Evolutionary conservation across 2,113 vertebrate species (phyloP).

Genomic region (Mystacornis crossleyi): DNA sequence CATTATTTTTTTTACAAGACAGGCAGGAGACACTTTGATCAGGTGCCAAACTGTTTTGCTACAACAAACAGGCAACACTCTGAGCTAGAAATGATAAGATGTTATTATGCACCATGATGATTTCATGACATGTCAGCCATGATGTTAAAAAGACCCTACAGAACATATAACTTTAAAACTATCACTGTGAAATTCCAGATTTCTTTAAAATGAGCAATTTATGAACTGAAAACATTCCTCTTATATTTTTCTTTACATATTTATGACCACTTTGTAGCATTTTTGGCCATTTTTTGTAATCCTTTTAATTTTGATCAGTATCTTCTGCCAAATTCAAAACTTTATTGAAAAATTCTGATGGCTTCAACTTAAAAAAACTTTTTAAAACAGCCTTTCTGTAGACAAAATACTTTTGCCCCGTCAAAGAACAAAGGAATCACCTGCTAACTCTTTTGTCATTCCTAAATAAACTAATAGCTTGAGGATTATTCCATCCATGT

Average conservation of each 20-base stretch:
- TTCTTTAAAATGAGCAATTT: neutral
- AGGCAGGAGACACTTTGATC: constrained; percentile 62
- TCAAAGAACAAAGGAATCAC: neutral
- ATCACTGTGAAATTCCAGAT: neutral
- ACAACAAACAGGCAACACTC: constrained; percentile 56
- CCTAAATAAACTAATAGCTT: constrained; percentile 14
- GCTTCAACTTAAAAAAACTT: neutral
- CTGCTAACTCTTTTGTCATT: neutral
- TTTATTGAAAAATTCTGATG: neutral
- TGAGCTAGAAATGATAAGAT: constrained; percentile 49
- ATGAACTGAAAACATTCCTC: neutral
- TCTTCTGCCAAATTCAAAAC: neutral
- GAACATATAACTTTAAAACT: neutral
- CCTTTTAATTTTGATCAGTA: neutral
- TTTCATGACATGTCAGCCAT: constrained; percentile 12
- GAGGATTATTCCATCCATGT: neutral
- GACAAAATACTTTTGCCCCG: neutral
- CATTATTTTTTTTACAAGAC: constrained; percentile 51
- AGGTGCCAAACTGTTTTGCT: constrained; percentile 43
- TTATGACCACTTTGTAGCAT: neutral
- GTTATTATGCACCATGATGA: neutral
- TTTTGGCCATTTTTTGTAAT: neutral
- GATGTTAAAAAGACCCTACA: neutral
- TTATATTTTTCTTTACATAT: neutral
- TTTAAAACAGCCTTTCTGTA: neutral